Percentiles rank a stretch among this genome's conserved stretches.
phyloP scores from a whole-genome alignment of 2,113 vertebrate genomes.

The Anser cygnoides region DNA sequence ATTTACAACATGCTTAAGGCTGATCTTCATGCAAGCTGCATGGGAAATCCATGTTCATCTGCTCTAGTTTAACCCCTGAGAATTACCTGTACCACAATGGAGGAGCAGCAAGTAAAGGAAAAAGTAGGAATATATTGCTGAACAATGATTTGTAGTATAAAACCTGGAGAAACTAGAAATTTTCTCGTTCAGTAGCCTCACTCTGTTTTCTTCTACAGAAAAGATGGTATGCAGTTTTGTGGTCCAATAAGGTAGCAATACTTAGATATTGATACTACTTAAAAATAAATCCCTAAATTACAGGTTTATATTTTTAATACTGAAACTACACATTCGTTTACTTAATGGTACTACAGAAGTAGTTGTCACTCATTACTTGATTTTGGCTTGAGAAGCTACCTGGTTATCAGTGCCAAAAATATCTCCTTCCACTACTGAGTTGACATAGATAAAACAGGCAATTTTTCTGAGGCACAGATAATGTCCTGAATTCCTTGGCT shows the following conservation, averaged over 20 bases:
- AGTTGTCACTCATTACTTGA: not conserved
- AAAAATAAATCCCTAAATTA: constrained; percentile 10
- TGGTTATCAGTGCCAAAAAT: not conserved
- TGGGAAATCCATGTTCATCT: not conserved
- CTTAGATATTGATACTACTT: not conserved
- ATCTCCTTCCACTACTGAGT: not conserved
- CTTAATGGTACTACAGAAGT: not conserved
- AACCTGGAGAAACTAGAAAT: not conserved
- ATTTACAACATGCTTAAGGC: constrained; percentile 16
- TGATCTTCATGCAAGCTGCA: not conserved
- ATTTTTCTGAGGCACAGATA: not conserved
- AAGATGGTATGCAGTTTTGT: not conserved
- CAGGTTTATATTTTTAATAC: not conserved
- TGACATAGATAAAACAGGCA: not conserved
- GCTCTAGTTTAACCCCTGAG: not conserved
- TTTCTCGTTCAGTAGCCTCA: not conserved
- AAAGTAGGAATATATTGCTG: not conserved
- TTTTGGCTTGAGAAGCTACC: not conserved
- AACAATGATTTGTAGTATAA: not conserved
- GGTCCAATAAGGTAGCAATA: not conserved
- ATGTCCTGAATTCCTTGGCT: not conserved
- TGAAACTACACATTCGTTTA: not conserved
- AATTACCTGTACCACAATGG: not conserved
- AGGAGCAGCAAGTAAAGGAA: not conserved
- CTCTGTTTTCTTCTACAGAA: not conserved